phyloP scores from a whole-genome alignment of 2,113 vertebrate genomes.

The Ascaphus truei region DNA sequence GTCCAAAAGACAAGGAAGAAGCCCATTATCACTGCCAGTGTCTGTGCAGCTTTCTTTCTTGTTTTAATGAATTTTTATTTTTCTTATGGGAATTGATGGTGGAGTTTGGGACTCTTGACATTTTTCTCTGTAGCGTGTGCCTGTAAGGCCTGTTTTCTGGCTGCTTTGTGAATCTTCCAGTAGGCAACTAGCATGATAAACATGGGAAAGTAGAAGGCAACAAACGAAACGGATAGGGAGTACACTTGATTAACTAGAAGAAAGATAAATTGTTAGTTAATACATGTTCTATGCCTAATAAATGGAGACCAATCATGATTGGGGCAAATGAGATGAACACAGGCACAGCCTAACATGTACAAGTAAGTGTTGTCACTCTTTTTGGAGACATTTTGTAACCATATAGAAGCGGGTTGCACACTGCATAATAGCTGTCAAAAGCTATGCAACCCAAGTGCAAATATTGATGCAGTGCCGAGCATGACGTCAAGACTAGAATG shows the following conservation, averaged over 20 bases:
- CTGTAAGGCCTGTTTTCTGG: constrained; percentile 65
- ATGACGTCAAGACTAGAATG: constrained; percentile 74
- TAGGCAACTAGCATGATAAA: constrained; percentile 65
- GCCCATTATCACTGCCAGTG: constrained; percentile 73
- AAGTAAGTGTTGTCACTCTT: constrained; percentile 56
- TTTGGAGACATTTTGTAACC: constrained; percentile 60
- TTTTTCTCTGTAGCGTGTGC: constrained; percentile 62
- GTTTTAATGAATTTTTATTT: constrained; percentile 56
- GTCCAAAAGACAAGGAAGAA: constrained; percentile 69
- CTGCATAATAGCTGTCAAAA: constrained; percentile 71
- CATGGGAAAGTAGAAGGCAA: constrained; percentile 73
- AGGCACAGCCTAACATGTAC: constrained; percentile 64
- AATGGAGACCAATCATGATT: constrained; percentile 64
- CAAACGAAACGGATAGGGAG: constrained; percentile 52
- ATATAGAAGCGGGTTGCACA: constrained; percentile 68
- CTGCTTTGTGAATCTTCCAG: constrained; percentile 72
- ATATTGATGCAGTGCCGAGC: constrained; percentile 72
- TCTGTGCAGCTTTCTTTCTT: constrained; percentile 69
- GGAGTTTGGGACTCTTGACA: background rate
- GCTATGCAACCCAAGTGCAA: constrained; percentile 75
- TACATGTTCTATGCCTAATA: constrained; percentile 48
- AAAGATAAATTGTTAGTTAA: background rate
- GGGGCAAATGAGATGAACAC: constrained; percentile 68
- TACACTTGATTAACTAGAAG: background rate
- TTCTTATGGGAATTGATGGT: constrained; percentile 59